Conservation (phyloP, 2,888 invertebrate species). For the Melinopterus prodromus region DNA sequence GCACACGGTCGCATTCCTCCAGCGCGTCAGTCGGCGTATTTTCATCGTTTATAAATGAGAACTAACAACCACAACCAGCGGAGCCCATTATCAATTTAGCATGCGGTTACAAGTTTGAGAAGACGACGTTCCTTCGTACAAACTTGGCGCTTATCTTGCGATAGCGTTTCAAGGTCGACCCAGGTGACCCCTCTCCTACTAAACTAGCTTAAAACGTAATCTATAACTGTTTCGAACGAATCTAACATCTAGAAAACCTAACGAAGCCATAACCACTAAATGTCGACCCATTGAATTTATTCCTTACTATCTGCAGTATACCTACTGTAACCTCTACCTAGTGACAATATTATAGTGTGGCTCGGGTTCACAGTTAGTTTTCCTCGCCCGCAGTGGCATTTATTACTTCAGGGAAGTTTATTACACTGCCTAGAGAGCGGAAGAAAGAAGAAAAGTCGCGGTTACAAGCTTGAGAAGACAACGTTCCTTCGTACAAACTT, state of each 20-base stretch:
- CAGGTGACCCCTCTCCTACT: no score
- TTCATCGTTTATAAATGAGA: constrained; percentile 45
- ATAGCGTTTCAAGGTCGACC: no score
- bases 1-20: constrained; percentile 46
- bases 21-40: constrained; percentile 45
- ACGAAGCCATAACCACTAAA: no score
- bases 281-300: no score
- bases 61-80: constrained; percentile 27
- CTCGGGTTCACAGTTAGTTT: constrained; percentile 21
- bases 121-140: background rate
- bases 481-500: no score
- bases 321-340: no score
- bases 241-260: no score
- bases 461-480: background rate
- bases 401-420: constrained; percentile 20
- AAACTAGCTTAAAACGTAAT: no score
- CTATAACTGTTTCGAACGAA: no score
- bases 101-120: constrained; percentile 8
- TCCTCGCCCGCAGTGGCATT: constrained; percentile 21
- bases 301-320: no score
- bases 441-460: constrained; percentile 17
- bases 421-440: constrained; percentile 8
- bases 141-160: no score
- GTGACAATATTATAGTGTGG: constrained; percentile 9
- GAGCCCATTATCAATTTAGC: constrained; percentile 28